These are phyloP conservation scores for Leptocoma aspasia DNA, from an alignment of 2,113 vertebrate genomes.

Conservation along the genomic window DNA sequence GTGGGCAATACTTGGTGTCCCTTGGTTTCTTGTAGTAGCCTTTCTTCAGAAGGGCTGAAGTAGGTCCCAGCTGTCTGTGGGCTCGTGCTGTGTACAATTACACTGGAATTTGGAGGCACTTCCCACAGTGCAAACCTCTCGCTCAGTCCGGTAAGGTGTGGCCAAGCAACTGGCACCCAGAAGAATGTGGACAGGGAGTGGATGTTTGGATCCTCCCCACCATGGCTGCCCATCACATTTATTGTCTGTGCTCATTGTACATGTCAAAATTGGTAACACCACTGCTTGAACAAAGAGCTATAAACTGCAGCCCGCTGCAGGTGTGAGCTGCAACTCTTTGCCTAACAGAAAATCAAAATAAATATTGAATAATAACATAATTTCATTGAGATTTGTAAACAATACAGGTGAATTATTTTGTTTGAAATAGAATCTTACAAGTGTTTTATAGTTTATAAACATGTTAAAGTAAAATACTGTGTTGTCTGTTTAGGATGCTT, in stretches of 20 bases:
- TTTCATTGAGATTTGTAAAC: neutral
- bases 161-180: neutral
- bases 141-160: neutral
- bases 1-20: neutral
- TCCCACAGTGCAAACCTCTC: neutral
- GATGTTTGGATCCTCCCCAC: neutral
- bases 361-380: neutral
- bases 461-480: neutral
- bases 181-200: neutral
- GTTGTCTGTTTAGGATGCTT: neutral
- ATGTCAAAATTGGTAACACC: neutral
- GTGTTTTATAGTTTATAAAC: neutral
- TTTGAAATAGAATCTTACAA: neutral
- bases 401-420: neutral
- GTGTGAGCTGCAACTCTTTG: neutral
- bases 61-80: neutral
- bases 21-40: neutral
- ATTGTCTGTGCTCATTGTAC: neutral
- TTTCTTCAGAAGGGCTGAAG: neutral
- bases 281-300: neutral
- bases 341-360: neutral
- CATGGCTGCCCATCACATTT: neutral
- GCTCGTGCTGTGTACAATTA: fast-evolving
- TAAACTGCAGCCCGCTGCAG: neutral
- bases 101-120: neutral